Evolutionary conservation across 2,888 invertebrate species (phyloP).

Genomic region (Drosophila prolongata): DNA sequence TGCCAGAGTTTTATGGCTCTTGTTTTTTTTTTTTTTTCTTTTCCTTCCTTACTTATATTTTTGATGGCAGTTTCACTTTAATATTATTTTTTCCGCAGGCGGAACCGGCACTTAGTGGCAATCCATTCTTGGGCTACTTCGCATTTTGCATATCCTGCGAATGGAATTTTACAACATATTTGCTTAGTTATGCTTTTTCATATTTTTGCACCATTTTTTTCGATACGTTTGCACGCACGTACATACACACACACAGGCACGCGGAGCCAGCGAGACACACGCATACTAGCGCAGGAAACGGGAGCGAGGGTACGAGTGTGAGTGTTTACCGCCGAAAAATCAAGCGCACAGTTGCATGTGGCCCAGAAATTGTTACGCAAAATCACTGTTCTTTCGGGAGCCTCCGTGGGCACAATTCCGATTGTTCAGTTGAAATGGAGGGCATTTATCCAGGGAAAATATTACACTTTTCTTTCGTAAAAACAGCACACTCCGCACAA

Average conservation of each 20-base stretch:
- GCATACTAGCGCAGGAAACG: conserved; percentile 41
- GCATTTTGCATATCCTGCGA: conserved; percentile 67
- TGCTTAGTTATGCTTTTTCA: conserved; percentile 76
- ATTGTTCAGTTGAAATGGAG: conserved; percentile 22
- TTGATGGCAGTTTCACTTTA: conserved; percentile 19
- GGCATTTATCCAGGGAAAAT: conserved; percentile 15
- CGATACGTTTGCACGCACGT: conserved; percentile 80
- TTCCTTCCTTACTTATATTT: conserved; percentile 22
- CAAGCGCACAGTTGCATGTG: conserved; percentile 80
- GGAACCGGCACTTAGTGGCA: conserved; percentile 45
- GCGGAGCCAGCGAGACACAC: conserved; percentile 57
- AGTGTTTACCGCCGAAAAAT: conserved; percentile 80
- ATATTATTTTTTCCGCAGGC: conserved; percentile 27
- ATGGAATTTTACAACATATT: conserved; percentile 58
- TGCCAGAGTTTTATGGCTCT: conserved; percentile 58
- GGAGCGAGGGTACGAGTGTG: conserved; percentile 73
- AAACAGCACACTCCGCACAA: conserved; percentile 74
- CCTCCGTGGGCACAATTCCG: conserved; percentile 3
- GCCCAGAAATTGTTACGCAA: conserved; percentile 70
- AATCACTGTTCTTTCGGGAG: conserved; percentile 39
- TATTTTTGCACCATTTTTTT: conserved; percentile 83
- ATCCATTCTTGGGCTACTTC: conserved; percentile 51
- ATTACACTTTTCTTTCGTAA: conserved; percentile 51
- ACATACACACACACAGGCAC: conserved; percentile 43
- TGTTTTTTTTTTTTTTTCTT: conserved; percentile 32